Evolutionary conservation across 2,888 invertebrate species (phyloP), one percentile per base, ranked within the genome.

Genomic region (Stenodema calcarata): DNA sequence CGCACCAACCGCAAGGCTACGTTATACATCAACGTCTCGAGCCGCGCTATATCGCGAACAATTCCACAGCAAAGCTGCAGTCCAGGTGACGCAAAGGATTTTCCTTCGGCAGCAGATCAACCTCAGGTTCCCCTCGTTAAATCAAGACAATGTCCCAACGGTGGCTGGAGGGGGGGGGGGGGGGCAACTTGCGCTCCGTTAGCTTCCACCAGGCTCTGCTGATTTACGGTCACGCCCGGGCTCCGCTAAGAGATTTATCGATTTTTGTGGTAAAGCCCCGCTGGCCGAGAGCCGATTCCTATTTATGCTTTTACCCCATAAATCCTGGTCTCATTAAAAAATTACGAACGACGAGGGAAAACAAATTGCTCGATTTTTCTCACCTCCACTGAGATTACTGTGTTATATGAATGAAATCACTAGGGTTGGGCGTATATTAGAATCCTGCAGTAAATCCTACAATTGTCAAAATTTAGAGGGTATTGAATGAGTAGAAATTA

Each of bases 161-260:
- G 18, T 16, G 7, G 42, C 42, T 11, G 11, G 42, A 42, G 28
- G 70, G 28, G n/a, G 30, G 28, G 70, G n/a, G 4, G 54, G 11
- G 73, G 73, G 73, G 73, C 41, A 35, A 41, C 35, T 41, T n/a
- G 73, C 12, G 73, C 73, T 41, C 73, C 73, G 73, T 73, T 73
- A 73, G 35, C 73, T 73, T 73, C 73, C 73, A 73, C 73, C 73
- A 73, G 35, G 35, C 41, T 73, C 73, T 73, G 73, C 73, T 73
- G 73, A 73, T 73, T 73, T 73, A 73, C 73, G 73, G 73, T 73
- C 73, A 41, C 73, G 70, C 70, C 70, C 70, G 70, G 30, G n/a
- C 73, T 41, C 18, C 73, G 35, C 41, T 18, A 14, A 35, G 73
- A 73, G 73, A 73, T 73, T 73, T 73, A 73, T 73, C 30, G 73